Evolutionary conservation across 2,888 invertebrate species (phyloP).

Genomic region (Alitta virens): DNA sequence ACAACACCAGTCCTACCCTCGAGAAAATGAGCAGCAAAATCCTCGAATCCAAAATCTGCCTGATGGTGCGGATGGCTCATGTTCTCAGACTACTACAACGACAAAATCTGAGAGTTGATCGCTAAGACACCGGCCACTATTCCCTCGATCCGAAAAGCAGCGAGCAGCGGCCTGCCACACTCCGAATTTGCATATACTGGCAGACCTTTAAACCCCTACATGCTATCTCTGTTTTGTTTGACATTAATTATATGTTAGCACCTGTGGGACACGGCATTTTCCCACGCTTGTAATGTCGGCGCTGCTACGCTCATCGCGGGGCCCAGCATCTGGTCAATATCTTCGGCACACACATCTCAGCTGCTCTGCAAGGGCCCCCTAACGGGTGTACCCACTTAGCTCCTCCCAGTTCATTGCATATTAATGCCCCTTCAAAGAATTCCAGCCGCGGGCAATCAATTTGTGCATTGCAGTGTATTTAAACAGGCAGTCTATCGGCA

Average conservation of each 20-base stretch:
- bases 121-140: too few relatives aligned
- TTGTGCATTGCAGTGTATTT: not conserved
- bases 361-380: not conserved
- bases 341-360: not conserved
- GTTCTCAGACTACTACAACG: too few relatives aligned
- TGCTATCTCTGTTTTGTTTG: slow-evolving; percentile 22
- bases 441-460: slow-evolving; percentile 3
- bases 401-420: not conserved
- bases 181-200: slow-evolving; percentile 9
- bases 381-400: not conserved
- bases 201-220: slow-evolving; percentile 7
- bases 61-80: not conserved
- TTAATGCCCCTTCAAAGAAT: slow-evolving; percentile 14
- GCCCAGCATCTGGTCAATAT: too few relatives aligned
- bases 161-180: not conserved
- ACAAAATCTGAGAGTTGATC: too few relatives aligned
- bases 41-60: slow-evolving; percentile 13
- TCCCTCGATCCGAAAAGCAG: not conserved
- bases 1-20: slow-evolving; percentile 7
- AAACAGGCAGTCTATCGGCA: not conserved
- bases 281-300: slow-evolving; percentile 12
- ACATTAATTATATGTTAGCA: slow-evolving; percentile 19
- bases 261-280: slow-evolving; percentile 9
- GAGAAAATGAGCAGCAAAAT: slow-evolving; percentile 16
- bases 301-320: slow-evolving; percentile 5